A percentile compares a stretch with the other conserved stretches of the same genome.
Evolutionary conservation across 2,113 vertebrate species (phyloP).

Genomic region (Odocoileus virginianus): DNA sequence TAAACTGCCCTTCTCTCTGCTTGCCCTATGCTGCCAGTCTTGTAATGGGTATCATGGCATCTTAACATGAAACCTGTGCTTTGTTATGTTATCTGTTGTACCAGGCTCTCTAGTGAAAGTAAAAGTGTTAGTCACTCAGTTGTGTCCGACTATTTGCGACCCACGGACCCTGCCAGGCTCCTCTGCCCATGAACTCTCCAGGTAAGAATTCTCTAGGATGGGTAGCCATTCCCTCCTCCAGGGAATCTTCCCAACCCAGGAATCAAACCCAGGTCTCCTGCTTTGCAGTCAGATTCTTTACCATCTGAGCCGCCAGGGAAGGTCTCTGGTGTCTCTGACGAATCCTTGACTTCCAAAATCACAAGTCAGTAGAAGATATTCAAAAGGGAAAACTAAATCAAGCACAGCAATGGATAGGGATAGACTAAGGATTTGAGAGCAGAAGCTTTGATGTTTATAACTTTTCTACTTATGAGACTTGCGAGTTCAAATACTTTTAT

Average conservation of each 20-base stretch:
- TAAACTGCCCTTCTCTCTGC: not conserved
- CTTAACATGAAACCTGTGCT: not conserved
- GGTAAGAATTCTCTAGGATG: not conserved
- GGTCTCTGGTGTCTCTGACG: not conserved
- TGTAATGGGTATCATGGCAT: not conserved
- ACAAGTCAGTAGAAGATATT: not conserved
- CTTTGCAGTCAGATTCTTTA: not conserved
- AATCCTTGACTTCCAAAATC: not conserved
- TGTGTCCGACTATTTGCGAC: rapidly evolving
- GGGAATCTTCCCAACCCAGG: not conserved
- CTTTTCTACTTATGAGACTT: not conserved
- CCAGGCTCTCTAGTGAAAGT: not conserved
- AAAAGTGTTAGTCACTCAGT: not conserved
- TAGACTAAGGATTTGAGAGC: not conserved
- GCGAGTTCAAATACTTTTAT: not conserved
- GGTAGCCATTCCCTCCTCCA: not conserved
- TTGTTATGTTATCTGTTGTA: not conserved
- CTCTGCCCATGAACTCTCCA: not conserved
- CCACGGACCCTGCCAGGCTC: not conserved
- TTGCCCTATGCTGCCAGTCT: not conserved
- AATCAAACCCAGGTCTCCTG: not conserved
- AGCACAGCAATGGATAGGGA: not conserved
- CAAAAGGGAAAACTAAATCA: not conserved
- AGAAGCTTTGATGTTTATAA: not conserved
- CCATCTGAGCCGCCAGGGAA: not conserved